phyloP scores from a whole-genome alignment of 2,797 vertebrate genomes.

The Danio jaintianensis region DNA sequence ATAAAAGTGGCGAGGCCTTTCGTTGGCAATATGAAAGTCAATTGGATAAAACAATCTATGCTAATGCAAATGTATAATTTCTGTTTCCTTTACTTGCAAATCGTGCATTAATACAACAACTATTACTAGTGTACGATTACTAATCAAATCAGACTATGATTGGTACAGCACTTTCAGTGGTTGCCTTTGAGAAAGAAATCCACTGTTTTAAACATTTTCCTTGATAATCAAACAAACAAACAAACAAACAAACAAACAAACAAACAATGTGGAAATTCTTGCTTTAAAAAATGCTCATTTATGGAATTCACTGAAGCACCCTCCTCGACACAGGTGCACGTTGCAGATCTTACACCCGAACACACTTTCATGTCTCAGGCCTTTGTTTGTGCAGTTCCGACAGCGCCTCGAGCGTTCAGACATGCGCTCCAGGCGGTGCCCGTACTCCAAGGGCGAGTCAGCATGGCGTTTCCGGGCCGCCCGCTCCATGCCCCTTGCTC shows the following conservation, averaged over 20 bases:
- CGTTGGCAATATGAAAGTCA: slow-evolving; percentile 81
- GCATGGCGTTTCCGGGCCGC: slow-evolving; percentile 83
- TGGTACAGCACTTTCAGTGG: slow-evolving; percentile 82
- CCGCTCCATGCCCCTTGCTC: slow-evolving; percentile 83
- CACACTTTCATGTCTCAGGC: slow-evolving; percentile 83
- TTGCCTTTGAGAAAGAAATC: slow-evolving; percentile 76
- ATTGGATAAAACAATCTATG: slow-evolving; percentile 79
- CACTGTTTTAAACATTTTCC: slow-evolving; percentile 53
- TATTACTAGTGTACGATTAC: slow-evolving; percentile 66
- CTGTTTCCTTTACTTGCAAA: slow-evolving; percentile 74
- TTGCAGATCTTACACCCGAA: slow-evolving; percentile 89
- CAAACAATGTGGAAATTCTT: slow-evolving; percentile 42
- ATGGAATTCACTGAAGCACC: slow-evolving; percentile 88
- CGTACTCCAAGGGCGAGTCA: slow-evolving; percentile 84
- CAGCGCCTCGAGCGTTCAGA: slow-evolving; percentile 84
- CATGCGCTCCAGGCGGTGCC: slow-evolving; percentile 86
- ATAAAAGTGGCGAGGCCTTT: slow-evolving; percentile 84
- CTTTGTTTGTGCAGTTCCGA: slow-evolving; percentile 87
- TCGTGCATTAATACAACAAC: slow-evolving; percentile 82
- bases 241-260: slow-evolving; percentile 68
- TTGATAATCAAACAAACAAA: slow-evolving; percentile 68
- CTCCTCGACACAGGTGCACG: slow-evolving; percentile 84
- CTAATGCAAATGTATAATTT: slow-evolving; percentile 78
- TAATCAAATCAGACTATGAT: slow-evolving; percentile 80
- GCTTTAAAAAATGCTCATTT: slow-evolving; percentile 73